Conservation (phyloP, 2,888 invertebrate genomes). For the Ligdia adustata region DNA sequence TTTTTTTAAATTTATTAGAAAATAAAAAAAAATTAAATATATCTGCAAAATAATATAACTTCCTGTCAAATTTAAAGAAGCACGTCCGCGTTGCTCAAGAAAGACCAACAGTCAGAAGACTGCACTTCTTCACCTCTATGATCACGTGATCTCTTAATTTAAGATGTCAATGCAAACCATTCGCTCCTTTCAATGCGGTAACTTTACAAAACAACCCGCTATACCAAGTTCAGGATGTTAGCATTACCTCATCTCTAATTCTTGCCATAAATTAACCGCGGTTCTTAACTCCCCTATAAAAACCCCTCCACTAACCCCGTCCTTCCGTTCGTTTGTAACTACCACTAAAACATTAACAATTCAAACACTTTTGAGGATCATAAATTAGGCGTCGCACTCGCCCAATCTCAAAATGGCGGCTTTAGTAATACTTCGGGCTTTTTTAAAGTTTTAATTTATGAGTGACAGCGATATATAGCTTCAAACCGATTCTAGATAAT, state of each 20-base stretch:
- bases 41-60: no score
- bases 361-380: conserved; percentile 75
- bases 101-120: no score
- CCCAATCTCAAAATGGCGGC: conserved; percentile 73
- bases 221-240: conserved; percentile 23
- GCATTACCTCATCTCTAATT: conserved; percentile 11
- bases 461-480: conserved; percentile 37
- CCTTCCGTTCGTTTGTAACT: conserved; percentile 45
- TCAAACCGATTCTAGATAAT: no score
- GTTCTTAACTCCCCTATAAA: conserved; percentile 19
- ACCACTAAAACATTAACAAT: conserved; percentile 68
- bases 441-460: conserved; percentile 36
- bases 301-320: conserved; percentile 21
- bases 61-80: no score
- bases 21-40: no score
- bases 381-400: conserved; percentile 70
- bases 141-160: no score
- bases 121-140: no score
- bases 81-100: no score
- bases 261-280: conserved; percentile 14
- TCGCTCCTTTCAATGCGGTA: no score
- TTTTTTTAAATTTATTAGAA: no score
- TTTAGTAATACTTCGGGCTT: conserved; percentile 60
- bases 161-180: no score
- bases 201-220: conserved; percentile 1